A percentile compares a stretch with the other conserved stretches of the same genome.
Conservation (phyloP, 2,113 vertebrate species). For the Capreolus pygargus region DNA sequence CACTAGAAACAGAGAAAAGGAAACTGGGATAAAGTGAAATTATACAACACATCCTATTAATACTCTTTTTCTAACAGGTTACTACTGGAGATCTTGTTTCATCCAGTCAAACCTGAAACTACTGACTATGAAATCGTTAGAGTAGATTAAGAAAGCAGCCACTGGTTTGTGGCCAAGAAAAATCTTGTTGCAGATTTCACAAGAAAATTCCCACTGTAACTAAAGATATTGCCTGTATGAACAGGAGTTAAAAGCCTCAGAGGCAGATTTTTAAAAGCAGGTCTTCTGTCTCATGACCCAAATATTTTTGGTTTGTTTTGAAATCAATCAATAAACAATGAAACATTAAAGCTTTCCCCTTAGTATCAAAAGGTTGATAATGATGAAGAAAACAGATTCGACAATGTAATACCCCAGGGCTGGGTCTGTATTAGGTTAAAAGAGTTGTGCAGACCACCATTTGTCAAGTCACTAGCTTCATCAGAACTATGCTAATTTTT, state of each 20-base stretch:
- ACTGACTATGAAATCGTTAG: constrained; percentile 17
- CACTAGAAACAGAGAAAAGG: constrained; percentile 79
- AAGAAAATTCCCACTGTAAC: constrained; percentile 38
- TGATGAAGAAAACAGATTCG: background rate
- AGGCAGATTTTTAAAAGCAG: constrained; percentile 10
- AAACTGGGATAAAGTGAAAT: background rate
- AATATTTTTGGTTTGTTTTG: constrained; percentile 32
- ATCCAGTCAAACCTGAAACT: background rate
- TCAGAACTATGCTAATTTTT: background rate
- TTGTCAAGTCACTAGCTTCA: background rate
- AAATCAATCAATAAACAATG: background rate
- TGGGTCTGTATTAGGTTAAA: background rate
- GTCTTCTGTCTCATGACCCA: background rate
- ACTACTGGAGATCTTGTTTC: background rate
- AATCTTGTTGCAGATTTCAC: background rate
- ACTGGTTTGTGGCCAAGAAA: background rate
- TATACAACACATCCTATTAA: background rate
- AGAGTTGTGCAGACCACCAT: background rate
- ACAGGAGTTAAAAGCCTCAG: background rate
- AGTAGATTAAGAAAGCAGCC: background rate
- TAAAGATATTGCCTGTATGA: background rate
- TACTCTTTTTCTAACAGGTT: background rate
- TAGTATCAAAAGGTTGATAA: background rate
- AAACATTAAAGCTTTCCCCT: background rate
- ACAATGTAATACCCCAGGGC: background rate